phyloP scores from a whole-genome alignment of 1,140 invertebrate species.

The Arion vulgaris region DNA sequence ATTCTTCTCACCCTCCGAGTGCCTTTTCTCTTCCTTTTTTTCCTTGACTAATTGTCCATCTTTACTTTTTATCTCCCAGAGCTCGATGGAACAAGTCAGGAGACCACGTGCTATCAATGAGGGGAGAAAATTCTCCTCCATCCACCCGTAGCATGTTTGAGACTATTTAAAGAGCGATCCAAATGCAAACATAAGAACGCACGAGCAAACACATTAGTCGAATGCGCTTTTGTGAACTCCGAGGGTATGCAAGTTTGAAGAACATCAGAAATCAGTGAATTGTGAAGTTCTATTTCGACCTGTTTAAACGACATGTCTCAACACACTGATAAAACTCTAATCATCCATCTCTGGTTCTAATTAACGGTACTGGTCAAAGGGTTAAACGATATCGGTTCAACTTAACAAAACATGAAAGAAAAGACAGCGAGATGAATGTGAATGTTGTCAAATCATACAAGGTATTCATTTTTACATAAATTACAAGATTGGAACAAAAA shows the following conservation, averaged over 20 bases:
- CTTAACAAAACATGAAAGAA: too few relatives aligned
- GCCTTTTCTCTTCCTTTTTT: background rate
- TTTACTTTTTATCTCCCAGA: background rate
- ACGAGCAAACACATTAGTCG: conserved; percentile 5
- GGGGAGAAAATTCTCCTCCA: background rate
- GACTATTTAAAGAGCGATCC: background rate
- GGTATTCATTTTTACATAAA: too few relatives aligned
- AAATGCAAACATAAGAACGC: conserved; percentile 8
- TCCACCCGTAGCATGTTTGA: background rate
- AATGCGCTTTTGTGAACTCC: background rate
- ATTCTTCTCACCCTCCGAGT: background rate
- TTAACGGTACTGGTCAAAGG: too few relatives aligned
- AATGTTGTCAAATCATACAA: too few relatives aligned
- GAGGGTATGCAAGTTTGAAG: background rate
- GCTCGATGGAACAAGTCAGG: background rate
- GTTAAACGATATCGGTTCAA: too few relatives aligned
- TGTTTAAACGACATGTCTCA: background rate
- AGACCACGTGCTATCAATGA: background rate
- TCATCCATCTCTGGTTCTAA: too few relatives aligned
- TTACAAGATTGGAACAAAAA: too few relatives aligned
- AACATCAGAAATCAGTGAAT: background rate
- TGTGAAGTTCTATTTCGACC: background rate
- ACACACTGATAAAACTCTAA: background rate
- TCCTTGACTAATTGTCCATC: background rate
- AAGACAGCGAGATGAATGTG: too few relatives aligned